phyloP scores from a whole-genome alignment of 2,888 invertebrate genomes.

The Steromphala cineraria region DNA sequence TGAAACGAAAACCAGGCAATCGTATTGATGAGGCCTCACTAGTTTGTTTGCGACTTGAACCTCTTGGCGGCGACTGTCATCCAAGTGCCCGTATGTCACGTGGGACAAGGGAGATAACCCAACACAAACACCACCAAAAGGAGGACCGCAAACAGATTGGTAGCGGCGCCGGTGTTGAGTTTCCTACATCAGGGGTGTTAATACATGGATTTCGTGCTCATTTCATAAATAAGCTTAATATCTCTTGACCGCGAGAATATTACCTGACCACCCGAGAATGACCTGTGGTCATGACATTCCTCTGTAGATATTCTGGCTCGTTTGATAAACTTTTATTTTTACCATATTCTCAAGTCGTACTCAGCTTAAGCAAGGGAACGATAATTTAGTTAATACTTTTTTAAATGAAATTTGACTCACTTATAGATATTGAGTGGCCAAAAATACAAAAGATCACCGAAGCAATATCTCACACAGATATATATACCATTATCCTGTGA shows the following conservation, averaged over 20 bases:
- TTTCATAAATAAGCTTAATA: neutral
- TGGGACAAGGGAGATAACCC: constrained; percentile 2
- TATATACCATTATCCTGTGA: too few relatives aligned
- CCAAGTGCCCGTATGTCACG: neutral
- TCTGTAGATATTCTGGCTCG: too few relatives aligned
- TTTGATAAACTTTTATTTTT: too few relatives aligned
- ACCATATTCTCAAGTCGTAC: too few relatives aligned
- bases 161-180: neutral
- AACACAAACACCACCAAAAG: neutral
- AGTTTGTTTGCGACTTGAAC: neutral
- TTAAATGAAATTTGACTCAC: too few relatives aligned
- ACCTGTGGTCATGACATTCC: too few relatives aligned
- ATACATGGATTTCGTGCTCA: neutral
- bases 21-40: neutral
- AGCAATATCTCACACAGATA: too few relatives aligned
- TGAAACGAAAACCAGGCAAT: neutral
- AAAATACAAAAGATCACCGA: too few relatives aligned
- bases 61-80: constrained; percentile 1
- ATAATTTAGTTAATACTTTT: too few relatives aligned
- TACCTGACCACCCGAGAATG: neutral
- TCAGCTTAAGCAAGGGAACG: too few relatives aligned
- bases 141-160: constrained; percentile 2
- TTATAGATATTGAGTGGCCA: too few relatives aligned
- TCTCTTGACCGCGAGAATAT: neutral
- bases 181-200: neutral